phyloP scores from a whole-genome alignment of 2,888 invertebrate genomes.

The Trichopoda pennipes region DNA sequence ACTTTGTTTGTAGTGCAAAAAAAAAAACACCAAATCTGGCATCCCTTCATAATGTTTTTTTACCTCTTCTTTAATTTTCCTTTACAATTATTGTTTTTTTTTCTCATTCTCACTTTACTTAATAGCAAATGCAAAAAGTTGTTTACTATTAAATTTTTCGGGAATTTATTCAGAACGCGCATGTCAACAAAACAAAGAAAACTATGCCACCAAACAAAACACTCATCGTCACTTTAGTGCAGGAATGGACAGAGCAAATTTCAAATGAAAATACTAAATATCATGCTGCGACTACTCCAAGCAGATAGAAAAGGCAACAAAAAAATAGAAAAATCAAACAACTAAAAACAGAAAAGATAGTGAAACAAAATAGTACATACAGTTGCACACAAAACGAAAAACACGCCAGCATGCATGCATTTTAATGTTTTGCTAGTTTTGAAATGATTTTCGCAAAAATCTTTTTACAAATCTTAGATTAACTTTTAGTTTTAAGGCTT shows the following conservation, averaged over 20 bases:
- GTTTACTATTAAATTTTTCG: conserved; percentile 48
- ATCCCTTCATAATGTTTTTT: too few species aligned
- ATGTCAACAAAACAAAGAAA: conserved; percentile 45
- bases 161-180: conserved; percentile 59
- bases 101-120: too few species aligned
- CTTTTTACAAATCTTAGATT: too few species aligned
- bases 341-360: conserved; percentile 10
- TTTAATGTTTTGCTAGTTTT: too few species aligned
- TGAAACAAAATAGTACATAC: conserved; percentile 25
- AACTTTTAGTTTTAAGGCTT: too few species aligned
- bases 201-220: conserved; percentile 50
- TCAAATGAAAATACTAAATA: conserved; percentile 11
- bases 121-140: conserved; percentile 7
- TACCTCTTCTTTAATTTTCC: too few species aligned
- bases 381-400: too few species aligned
- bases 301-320: not conserved
- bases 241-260: conserved; percentile 9
- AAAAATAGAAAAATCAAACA: not conserved
- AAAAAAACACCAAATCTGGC: too few species aligned
- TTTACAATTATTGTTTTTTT: too few species aligned
- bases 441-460: too few species aligned
- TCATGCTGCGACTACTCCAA: conserved; percentile 20
- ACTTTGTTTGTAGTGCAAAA: too few species aligned
- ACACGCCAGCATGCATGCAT: too few species aligned
- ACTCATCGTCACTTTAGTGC: not conserved